phyloP scores from a whole-genome alignment of 1,140 invertebrate genomes.

The Brachionus rotundiformis region DNA sequence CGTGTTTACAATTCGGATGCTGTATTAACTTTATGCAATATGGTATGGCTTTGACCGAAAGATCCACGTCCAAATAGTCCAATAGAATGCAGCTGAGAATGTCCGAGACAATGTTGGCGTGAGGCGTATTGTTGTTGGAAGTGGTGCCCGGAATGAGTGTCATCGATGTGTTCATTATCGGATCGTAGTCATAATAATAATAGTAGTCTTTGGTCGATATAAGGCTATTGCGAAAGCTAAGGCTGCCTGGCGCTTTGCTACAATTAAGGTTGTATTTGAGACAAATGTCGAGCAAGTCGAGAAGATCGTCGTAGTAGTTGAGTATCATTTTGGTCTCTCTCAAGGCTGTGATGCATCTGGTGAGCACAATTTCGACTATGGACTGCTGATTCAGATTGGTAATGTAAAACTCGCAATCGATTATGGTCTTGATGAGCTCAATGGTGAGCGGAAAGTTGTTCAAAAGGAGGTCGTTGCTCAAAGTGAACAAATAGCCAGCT shows the following conservation, averaged over 20 bases:
- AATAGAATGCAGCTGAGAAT: constrained; percentile 88
- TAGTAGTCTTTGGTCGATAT: constrained; percentile 12
- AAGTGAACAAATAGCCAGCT: constrained; percentile 84
- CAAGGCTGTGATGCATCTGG: constrained; percentile 77
- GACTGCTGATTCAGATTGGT: constrained; percentile 86
- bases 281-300: constrained; percentile 80
- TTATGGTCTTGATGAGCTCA: constrained; percentile 75
- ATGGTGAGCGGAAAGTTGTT: constrained; percentile 81
- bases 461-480: constrained; percentile 80
- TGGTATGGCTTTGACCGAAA: constrained; percentile 58
- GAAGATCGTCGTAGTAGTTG: constrained; percentile 77
- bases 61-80: constrained; percentile 67
- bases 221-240: constrained; percentile 20
- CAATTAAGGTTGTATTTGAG: constrained; percentile 82
- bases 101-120: constrained; percentile 91
- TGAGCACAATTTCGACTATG: constrained; percentile 87
- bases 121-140: constrained; percentile 70
- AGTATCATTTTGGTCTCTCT: constrained; percentile 84
- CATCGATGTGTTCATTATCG: not conserved
- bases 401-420: constrained; percentile 76
- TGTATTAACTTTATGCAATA: constrained; percentile 86
- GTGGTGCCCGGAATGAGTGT: not conserved
- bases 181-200: constrained; percentile 24
- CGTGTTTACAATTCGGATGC: constrained; percentile 75
- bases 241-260: constrained; percentile 60